Evolutionary conservation across 2,113 vertebrate genomes (phyloP).

Genomic region (Stigmatopora argus): DNA sequence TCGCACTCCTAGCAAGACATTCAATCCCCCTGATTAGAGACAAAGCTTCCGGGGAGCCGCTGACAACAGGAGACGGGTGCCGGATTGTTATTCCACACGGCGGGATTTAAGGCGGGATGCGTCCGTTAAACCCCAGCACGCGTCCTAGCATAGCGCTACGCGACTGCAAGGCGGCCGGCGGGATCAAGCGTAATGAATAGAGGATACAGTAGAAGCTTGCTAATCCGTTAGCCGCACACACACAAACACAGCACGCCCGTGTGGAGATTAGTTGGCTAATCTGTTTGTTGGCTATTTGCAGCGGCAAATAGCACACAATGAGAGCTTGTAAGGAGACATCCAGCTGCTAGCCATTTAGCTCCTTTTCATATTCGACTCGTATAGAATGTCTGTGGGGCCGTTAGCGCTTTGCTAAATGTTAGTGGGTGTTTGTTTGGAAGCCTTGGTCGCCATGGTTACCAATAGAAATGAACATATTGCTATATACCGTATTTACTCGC

Average conservation of each 20-base stretch:
- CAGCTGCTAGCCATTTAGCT: conserved; percentile 1
- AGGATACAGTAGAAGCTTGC: conserved; percentile 53
- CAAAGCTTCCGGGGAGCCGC: conserved; percentile 4
- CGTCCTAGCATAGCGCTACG: conserved; percentile 46
- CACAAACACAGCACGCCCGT: conserved; percentile 10
- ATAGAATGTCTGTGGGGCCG: not conserved
- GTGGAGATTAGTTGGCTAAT: conserved; percentile 19
- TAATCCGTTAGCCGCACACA: conserved; percentile 39
- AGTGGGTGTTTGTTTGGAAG: not conserved
- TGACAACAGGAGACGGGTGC: conserved; percentile 20
- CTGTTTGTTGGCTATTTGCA: conserved; percentile 35
- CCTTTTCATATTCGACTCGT: not conserved
- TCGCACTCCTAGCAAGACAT: not conserved
- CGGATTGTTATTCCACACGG: conserved; percentile 68
- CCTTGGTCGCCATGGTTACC: not conserved
- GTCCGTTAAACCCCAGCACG: conserved; percentile 63
- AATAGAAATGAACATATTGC: too few species aligned
- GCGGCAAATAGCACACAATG: conserved; percentile 7
- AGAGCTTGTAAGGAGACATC: not conserved
- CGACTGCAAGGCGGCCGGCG: conserved; percentile 22
- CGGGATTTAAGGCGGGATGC: conserved; percentile 64
- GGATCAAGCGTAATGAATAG: conserved; percentile 57
- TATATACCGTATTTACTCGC: too few species aligned
- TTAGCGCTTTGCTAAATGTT: not conserved
- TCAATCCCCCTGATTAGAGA: not conserved